Evolutionary conservation across 2,797 vertebrate genomes (phyloP).

Genomic region (Chaetodon trifasciatus): DNA sequence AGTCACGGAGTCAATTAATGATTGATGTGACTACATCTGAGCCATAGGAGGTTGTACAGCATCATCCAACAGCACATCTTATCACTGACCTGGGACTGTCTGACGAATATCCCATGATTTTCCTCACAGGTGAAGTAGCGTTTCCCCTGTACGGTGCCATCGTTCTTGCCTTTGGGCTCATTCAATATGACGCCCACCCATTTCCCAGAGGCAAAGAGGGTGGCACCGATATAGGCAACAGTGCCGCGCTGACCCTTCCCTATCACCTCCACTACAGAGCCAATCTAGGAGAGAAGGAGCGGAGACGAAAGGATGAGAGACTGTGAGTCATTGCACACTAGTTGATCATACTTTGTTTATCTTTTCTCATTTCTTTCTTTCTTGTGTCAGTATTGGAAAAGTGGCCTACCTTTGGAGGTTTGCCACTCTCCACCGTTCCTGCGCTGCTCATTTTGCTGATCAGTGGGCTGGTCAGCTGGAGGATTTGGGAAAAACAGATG

Average conservation of each 20-base stretch:
- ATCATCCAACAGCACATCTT: not conserved
- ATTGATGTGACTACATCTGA: not conserved
- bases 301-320: not conserved
- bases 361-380: not conserved
- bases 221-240: conserved; percentile 95
- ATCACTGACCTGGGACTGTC: conserved; percentile 93
- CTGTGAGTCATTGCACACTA: not conserved
- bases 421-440: conserved; percentile 85
- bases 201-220: conserved; percentile 96
- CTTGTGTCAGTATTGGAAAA: not conserved
- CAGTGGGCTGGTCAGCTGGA: conserved; percentile 84
- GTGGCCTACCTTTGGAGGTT: conserved; percentile 84
- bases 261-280: conserved; percentile 94
- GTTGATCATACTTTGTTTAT: rapidly evolving
- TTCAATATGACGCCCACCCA: conserved; percentile 98
- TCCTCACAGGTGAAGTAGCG: conserved; percentile 96
- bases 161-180: conserved; percentile 96
- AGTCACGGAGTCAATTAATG: not conserved
- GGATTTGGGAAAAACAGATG: conserved; percentile 51
- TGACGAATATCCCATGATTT: conserved; percentile 96
- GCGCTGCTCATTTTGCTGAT: conserved; percentile 91
- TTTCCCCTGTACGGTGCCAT: conserved; percentile 96
- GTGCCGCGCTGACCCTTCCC: conserved; percentile 96
- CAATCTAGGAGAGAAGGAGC: conserved; percentile 82
- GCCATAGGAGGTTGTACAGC: not conserved